Percentiles rank a stretch among this genome's conserved stretches.
These are phyloP conservation scores for Phocides pigmalion DNA, from an alignment of 1,140 invertebrate genomes.

Conservation along the genomic window DNA sequence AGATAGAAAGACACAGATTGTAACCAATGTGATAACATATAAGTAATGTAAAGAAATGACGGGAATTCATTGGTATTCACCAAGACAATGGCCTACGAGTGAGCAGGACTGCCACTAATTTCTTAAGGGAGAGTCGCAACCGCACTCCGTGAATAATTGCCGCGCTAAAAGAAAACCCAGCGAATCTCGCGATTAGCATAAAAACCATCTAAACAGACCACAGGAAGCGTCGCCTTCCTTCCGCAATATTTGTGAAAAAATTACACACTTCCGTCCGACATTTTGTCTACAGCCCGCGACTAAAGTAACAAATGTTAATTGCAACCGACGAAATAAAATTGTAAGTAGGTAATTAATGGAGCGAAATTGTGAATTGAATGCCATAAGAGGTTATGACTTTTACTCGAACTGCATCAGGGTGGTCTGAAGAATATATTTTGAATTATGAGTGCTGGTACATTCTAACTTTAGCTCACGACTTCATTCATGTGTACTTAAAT, in stretches of 20 bases:
- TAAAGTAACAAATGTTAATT: slow-evolving; percentile 71
- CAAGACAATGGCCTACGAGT: background rate
- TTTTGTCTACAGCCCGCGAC: slow-evolving; percentile 60
- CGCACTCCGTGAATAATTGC: slow-evolving; percentile 72
- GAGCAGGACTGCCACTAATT: slow-evolving; percentile 48
- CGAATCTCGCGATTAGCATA: slow-evolving; percentile 80
- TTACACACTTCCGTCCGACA: slow-evolving; percentile 72
- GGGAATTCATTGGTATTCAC: too few relatives aligned
- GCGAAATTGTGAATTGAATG: slow-evolving; percentile 52
- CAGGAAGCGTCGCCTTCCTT: slow-evolving; percentile 72
- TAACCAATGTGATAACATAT: background rate
- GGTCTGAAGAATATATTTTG: background rate
- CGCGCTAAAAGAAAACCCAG: slow-evolving; percentile 70
- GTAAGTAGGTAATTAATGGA: slow-evolving; percentile 56
- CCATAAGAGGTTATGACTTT: slow-evolving; percentile 21
- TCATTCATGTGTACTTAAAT: too few relatives aligned
- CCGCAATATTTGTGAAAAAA: slow-evolving; percentile 79
- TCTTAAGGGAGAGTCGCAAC: slow-evolving; percentile 56
- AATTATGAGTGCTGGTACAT: too few relatives aligned
- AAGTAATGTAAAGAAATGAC: too few relatives aligned
- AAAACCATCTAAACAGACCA: slow-evolving; percentile 78
- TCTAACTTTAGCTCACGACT: too few relatives aligned
- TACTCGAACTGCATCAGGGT: background rate
- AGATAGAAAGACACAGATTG: too few relatives aligned
- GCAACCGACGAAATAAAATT: slow-evolving; percentile 55